Evolutionary conservation across 2,797 vertebrate genomes (phyloP).

Genomic region (Pristis pectinata): DNA sequence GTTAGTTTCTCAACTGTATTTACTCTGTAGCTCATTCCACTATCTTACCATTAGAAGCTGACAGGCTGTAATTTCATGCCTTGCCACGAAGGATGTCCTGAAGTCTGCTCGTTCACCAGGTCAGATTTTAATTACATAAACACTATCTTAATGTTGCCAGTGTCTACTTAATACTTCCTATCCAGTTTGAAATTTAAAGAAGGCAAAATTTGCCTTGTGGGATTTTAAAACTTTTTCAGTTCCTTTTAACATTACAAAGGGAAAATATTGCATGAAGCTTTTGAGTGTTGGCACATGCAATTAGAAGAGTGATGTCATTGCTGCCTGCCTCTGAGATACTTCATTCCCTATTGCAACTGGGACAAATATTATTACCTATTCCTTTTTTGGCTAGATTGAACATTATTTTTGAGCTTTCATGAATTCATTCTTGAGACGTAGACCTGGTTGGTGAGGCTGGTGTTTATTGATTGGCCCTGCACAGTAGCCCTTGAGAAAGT

Average conservation of each 20-base stretch:
- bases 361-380: neutral
- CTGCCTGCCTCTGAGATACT: neutral
- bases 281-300: neutral
- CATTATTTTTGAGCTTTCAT: neutral
- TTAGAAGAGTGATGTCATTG: neutral
- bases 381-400: neutral
- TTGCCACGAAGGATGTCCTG: slow-evolving; percentile 99
- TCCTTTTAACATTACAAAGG: neutral
- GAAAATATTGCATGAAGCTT: neutral
- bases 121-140: slow-evolving; percentile 99
- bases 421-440: neutral
- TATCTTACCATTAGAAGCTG: slow-evolving; percentile 86
- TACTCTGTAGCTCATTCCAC: slow-evolving; percentile 98
- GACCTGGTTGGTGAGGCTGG: neutral
- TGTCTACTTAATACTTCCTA: slow-evolving; percentile 97
- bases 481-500: neutral
- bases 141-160: slow-evolving; percentile 97
- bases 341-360: neutral
- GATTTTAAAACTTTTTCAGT: slow-evolving; percentile 49
- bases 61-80: slow-evolving; percentile 99
- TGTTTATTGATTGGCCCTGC: neutral
- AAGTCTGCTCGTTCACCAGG: slow-evolving; percentile 99
- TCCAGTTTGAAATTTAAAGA: slow-evolving; percentile 82
- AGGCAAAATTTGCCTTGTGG: slow-evolving; percentile 72
- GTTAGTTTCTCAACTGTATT: slow-evolving; percentile 58